These are phyloP conservation scores for Doryteuthis pealeii DNA, from an alignment of 1,140 invertebrate species.

Conservation along the genomic window DNA sequence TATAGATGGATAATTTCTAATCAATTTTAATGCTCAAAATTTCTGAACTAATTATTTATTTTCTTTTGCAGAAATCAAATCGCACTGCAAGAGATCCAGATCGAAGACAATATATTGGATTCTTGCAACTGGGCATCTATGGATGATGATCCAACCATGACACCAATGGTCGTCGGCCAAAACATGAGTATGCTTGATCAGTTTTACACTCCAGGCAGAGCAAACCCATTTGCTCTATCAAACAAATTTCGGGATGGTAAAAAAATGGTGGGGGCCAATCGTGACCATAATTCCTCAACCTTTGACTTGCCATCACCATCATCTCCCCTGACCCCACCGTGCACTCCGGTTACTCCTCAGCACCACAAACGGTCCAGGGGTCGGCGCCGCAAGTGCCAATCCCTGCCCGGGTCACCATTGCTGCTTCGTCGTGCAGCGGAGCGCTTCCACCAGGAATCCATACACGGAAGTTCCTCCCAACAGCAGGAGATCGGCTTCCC, in stretches of 20 bases:
- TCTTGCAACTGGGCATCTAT: conserved; percentile 30
- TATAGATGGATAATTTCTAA: too few relatives aligned
- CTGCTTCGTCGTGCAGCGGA: conserved; percentile 51
- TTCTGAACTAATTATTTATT: too few relatives aligned
- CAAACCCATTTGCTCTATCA: conserved; percentile 52
- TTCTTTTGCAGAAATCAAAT: background rate
- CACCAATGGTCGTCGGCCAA: conserved; percentile 50
- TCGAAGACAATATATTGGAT: conserved; percentile 53
- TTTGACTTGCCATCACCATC: conserved; percentile 44
- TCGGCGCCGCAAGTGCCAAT: conserved; percentile 38
- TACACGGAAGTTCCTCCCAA: conserved; percentile 38
- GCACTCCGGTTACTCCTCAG: conserved; percentile 38
- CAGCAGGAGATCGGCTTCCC: conserved; percentile 25
- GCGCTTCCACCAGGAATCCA: conserved; percentile 47
- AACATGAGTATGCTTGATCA: conserved; percentile 57
- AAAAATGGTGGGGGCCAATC: conserved; percentile 47
- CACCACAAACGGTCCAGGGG: conserved; percentile 3
- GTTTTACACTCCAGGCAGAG: conserved; percentile 51
- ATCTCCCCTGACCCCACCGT: conserved; percentile 41
- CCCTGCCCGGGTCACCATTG: conserved; percentile 50
- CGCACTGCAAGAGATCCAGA: conserved; percentile 42
- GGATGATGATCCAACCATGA: conserved; percentile 28
- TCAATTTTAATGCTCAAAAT: too few relatives aligned
- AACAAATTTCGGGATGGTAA: conserved; percentile 45
- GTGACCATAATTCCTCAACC: conserved; percentile 29